Base-by-base conservation (phyloP, 2,888 invertebrate genomes). In the Parnassius glacialis region DNA sequence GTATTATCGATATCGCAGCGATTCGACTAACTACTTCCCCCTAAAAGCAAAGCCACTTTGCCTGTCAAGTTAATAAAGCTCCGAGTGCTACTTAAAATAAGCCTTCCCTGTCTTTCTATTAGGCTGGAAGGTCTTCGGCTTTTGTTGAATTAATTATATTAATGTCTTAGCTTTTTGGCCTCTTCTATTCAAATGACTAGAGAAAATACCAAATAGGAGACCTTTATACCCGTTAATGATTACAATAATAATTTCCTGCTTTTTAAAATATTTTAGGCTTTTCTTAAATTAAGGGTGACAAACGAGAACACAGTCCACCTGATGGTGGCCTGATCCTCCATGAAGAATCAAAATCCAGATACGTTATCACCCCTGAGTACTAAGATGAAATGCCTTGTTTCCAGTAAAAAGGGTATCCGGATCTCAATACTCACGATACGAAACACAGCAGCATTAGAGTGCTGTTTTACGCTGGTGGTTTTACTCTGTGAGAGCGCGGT, bases 51-150 rank as follows among this genome's bases (percentile, higher is more conserved):
- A 75, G 76, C 74, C 80, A 80, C 79, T 80, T 76, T 73, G 76
- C 73, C 77, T 76, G 78, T 76, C 75, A 73, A 76, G 76, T 75
- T 82, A 79, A 81, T 81, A 77, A 69, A 65, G 65, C 67, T 64
- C 62, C 67, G 61, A 73, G 67, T 68, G 71, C 69, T 71, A 64
- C 62, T 67, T 70, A 67, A 67, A 60, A 69, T 67, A 69, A 69
- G 69, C 65, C 63, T 68, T 64, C 64, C 7, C 0, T 65, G 68
- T 63, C 65, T 68, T 65, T 64, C 67, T 66, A 62, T 65, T 67
- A 65, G 53, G 65, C 62, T 52, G 65, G 61, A 64, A 61, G 62
- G 64, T 67, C 66, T 68, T 68, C 65, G 65, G 66, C 59, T 68
- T 62, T 67, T 58, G 55, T 66, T 68, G 70, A 69, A 70, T 72